A percentile compares a stretch with the other conserved stretches of the same genome.
Conservation (phyloP, 2,797 vertebrate genomes). For the Pseudochromis fuscus region DNA sequence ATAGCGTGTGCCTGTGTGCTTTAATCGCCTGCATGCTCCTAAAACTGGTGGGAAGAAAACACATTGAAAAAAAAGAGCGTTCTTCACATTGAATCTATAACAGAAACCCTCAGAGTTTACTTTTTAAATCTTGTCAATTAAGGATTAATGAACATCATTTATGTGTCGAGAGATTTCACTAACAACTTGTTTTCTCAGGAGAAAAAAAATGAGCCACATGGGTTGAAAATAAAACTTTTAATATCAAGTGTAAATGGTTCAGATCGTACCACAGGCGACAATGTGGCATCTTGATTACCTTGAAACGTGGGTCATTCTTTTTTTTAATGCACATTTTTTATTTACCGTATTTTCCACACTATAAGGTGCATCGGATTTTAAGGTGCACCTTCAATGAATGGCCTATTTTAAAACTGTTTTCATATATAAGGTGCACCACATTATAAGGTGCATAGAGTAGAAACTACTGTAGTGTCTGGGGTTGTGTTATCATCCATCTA, state of each 20-base stretch:
- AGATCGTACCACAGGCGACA: no score
- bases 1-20: constrained; percentile 64
- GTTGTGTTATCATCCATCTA: no score
- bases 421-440: no score
- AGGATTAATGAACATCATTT: not conserved
- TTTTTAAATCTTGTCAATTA: constrained; percentile 28
- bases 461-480: no score
- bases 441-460: no score
- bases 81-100: constrained; percentile 36
- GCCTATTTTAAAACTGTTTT: no score
- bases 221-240: constrained; percentile 13
- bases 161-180: not conserved
- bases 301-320: no score
- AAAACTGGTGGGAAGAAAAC: constrained; percentile 59
- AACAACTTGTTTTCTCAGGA: not conserved
- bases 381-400: no score
- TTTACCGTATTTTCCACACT: no score
- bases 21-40: constrained; percentile 59
- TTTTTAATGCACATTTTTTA: no score
- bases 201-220: not conserved
- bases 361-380: no score
- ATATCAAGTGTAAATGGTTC: not conserved
- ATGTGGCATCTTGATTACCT: no score
- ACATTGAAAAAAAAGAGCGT: constrained; percentile 20
- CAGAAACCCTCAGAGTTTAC: constrained; percentile 6